Evolutionary conservation across 2,888 invertebrate genomes (phyloP).

Genomic region (Cerceris ruficornis): DNA sequence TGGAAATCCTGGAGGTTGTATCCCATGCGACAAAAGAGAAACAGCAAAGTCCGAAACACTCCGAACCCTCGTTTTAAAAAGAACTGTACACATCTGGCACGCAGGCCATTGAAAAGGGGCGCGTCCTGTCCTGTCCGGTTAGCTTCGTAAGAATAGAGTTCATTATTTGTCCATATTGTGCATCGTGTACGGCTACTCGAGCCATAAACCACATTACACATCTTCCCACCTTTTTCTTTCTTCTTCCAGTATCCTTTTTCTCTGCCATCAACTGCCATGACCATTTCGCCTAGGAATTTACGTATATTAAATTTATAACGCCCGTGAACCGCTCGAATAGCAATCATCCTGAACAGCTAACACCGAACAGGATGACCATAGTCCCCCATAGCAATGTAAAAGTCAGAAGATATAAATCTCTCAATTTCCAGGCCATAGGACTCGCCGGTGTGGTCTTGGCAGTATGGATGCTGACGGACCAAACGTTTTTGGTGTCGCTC

Average conservation of each 20-base stretch:
- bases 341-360: too few relatives aligned
- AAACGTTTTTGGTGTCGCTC: constrained; percentile 88
- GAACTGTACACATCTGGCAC: constrained; percentile 55
- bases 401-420: background rate
- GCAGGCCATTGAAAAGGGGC: constrained; percentile 49
- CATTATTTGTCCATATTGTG: constrained; percentile 48
- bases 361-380: too few relatives aligned
- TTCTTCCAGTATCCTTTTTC: constrained; percentile 1
- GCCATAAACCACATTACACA: constrained; percentile 39
- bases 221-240: constrained; percentile 31
- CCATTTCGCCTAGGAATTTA: too few relatives aligned
- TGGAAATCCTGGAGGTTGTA: background rate
- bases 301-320: too few relatives aligned
- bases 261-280: too few relatives aligned
- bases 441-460: constrained; percentile 87
- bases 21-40: background rate
- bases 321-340: too few relatives aligned
- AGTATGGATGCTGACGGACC: constrained; percentile 90
- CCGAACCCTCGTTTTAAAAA: background rate
- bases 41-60: background rate
- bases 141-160: constrained; percentile 45
- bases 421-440: constrained; percentile 86
- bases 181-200: constrained; percentile 47
- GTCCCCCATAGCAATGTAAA: too few relatives aligned
- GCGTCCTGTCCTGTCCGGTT: constrained; percentile 31